These are phyloP conservation scores for Menidia menidia DNA, from an alignment of 2,797 vertebrate genomes.

Conservation along the genomic window DNA sequence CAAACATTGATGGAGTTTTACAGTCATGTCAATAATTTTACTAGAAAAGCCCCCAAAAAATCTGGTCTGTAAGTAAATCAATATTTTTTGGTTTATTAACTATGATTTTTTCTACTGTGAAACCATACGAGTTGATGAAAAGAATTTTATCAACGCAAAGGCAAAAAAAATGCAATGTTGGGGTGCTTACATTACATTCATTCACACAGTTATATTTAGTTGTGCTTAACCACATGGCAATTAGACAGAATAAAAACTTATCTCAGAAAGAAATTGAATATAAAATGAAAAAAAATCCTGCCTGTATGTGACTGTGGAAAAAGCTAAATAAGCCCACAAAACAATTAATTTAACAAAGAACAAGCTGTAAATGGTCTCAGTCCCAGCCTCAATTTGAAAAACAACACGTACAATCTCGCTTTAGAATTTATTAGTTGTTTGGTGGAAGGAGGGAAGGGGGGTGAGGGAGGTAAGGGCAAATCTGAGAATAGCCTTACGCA, in stretches of 20 bases:
- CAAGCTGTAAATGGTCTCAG: slow-evolving; percentile 8
- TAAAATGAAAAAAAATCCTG: not conserved
- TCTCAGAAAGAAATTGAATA: not conserved
- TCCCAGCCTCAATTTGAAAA: slow-evolving; percentile 24
- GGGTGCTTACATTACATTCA: not conserved
- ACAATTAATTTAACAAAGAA: slow-evolving; percentile 17
- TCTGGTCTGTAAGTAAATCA: too few relatives aligned
- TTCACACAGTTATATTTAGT: not conserved
- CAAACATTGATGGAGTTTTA: not conserved
- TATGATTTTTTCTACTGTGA: too few relatives aligned
- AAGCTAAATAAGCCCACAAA: not conserved
- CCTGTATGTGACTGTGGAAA: not conserved
- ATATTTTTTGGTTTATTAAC: too few relatives aligned
- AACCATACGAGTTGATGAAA: too few relatives aligned
- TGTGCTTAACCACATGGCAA: not conserved
- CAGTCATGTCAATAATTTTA: not conserved
- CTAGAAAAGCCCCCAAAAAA: not conserved
- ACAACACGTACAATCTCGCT: slow-evolving; percentile 2
- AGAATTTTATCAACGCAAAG: too few relatives aligned
- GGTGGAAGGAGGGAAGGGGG: slow-evolving; percentile 14
- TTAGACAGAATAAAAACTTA: not conserved
- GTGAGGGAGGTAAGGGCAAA: slow-evolving; percentile 31
- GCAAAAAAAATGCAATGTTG: not conserved
- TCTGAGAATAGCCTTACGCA: slow-evolving; percentile 43
- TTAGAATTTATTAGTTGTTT: slow-evolving; percentile 42